These are phyloP conservation scores for Drosophila emarginata DNA, from an alignment of 2,888 invertebrate genomes.

Conservation along the genomic window DNA sequence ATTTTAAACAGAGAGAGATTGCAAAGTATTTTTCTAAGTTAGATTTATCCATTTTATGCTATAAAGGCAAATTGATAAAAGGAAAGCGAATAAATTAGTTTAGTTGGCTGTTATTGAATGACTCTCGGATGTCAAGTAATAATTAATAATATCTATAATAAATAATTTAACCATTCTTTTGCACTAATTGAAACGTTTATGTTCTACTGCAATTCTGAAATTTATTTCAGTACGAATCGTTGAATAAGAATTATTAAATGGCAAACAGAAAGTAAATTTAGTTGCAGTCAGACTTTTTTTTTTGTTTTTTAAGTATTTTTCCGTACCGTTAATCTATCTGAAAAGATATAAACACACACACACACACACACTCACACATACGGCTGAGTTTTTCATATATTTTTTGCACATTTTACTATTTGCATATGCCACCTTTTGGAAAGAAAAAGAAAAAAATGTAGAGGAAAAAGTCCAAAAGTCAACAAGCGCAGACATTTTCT, in stretches of 20 bases:
- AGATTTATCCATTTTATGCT: too few relatives aligned
- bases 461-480: constrained; percentile 3
- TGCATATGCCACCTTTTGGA: constrained; percentile 13
- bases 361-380: not conserved
- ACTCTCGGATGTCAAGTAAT: too few relatives aligned
- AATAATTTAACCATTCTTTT: too few relatives aligned
- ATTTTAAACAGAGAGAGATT: too few relatives aligned
- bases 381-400: not conserved
- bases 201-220: not conserved
- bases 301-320: not conserved
- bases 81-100: too few relatives aligned
- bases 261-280: not conserved
- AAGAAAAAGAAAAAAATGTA: not conserved
- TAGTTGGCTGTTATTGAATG: too few relatives aligned
- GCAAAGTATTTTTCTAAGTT: too few relatives aligned
- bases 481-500: constrained; percentile 4
- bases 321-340: not conserved
- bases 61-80: too few relatives aligned
- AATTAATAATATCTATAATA: too few relatives aligned
- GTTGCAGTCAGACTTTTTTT: not conserved
- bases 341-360: not conserved
- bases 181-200: not conserved
- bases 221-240: not conserved
- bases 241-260: not conserved
- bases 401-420: constrained; percentile 5